Base-by-base conservation (phyloP, 2,113 vertebrate species). In the Forbesichthys agassizii region DNA sequence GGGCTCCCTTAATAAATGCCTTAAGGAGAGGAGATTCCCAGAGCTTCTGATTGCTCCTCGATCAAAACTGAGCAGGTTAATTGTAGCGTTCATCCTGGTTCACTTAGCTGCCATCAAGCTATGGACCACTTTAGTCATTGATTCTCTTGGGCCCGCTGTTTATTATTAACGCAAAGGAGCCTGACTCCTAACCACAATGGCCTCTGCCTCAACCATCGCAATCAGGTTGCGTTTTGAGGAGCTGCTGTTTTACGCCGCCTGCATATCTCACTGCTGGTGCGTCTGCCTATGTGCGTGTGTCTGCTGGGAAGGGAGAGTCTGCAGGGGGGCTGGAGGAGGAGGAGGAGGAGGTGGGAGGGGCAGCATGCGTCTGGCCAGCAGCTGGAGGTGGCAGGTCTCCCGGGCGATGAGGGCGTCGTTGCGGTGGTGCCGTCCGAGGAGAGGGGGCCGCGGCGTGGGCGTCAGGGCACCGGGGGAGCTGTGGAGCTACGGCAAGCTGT, bases 401-500 rank as follows among this genome's bases (percentile, higher is more conserved):
- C 91, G 94, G 6, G 92, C 88, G 60, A 95, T 95, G 93, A 93
- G 96, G 65, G 88, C 96, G 63, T 85, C 88, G 10, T 84, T 94
- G 84, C 93, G 91, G 74, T 96, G 96, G 92, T 91, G 95, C 79
- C 94, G 94, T 55, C 78, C 88, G 8, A 82, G 88, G 63, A 88
- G 91, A 68, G 90, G 92, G 3, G 87, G 86, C 0, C 76, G 88
- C 1, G 87, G 78, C 4, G n/a, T 52, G 14, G 52, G 60, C 1
- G 12, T 84, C 73, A 20, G 88, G 83, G 42, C 72, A 65, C 0
- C 86, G 71, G 9, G 76, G 47, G 93, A 94, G 74, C 89, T 94
- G 66, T 97, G 96, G 95, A 85, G 70, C 61, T 98, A 99, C 1
- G 84, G 91, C 77, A 93, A 80, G 61, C 91, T 99, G 76, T 93